phyloP scores from a whole-genome alignment of 1,140 invertebrate species.

The Metopolophium dirhodum region DNA sequence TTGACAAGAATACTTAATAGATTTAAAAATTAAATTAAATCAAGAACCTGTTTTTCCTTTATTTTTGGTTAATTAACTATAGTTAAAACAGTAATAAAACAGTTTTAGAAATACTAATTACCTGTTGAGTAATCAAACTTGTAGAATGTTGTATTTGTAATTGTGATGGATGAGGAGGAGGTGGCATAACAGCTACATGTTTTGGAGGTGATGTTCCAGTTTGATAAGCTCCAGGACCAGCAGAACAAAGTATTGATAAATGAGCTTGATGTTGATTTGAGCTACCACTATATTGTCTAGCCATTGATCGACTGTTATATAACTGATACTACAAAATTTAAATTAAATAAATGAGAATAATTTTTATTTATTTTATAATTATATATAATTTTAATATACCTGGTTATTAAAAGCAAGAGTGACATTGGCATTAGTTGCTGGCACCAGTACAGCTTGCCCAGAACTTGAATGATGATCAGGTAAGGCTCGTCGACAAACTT shows the following conservation, averaged over 20 bases:
- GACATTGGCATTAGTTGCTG: slow-evolving; percentile 80
- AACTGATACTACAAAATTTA: slow-evolving; percentile 78
- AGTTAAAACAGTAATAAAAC: no score
- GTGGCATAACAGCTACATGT: slow-evolving; percentile 84
- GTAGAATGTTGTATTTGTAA: slow-evolving; percentile 73
- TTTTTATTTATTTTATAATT: background rate
- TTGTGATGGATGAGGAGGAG: slow-evolving; percentile 72
- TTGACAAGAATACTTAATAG: background rate
- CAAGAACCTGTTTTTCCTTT: background rate
- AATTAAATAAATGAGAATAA: slow-evolving; percentile 38
- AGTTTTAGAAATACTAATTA: slow-evolving; percentile 61
- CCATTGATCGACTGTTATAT: slow-evolving; percentile 78
- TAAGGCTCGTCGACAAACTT: slow-evolving; percentile 73
- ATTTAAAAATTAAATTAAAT: background rate
- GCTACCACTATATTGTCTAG: slow-evolving; percentile 68
- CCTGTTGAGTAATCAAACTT: slow-evolving; percentile 71
- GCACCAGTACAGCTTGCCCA: slow-evolving; percentile 67
- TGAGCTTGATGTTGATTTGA: slow-evolving; percentile 63
- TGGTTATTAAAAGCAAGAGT: slow-evolving; percentile 87
- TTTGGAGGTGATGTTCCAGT: slow-evolving; percentile 84
- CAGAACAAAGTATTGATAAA: slow-evolving; percentile 59
- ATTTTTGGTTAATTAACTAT: background rate
- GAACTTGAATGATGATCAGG: slow-evolving; percentile 65
- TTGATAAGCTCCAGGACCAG: slow-evolving; percentile 65
- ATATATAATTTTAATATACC: slow-evolving; percentile 59